Evolutionary conservation across 2,797 vertebrate species (phyloP), one percentile per base, ranked within the genome.

Genomic region (Pseudochirops cupreus): DNA sequence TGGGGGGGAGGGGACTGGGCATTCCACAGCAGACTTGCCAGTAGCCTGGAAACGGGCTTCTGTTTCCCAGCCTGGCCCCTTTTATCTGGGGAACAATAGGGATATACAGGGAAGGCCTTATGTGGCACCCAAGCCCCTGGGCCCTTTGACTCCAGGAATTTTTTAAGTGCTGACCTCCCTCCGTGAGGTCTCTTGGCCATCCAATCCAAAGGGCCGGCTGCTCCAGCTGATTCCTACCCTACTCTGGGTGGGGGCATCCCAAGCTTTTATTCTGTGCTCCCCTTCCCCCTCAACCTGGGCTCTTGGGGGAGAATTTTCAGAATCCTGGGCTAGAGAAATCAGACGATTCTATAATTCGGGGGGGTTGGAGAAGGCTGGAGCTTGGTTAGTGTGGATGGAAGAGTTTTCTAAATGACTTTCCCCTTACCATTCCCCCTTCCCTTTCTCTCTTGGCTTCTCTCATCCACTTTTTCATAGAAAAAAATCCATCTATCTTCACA

Each of bases 81-180:
- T 98, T 98, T 98, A 98, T 98, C 97, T 97, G 97, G 94, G 96
- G 98, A 97, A 99, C 99, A 99, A 99, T 99, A 98, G 55, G 0
- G 94, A 94, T 98, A 98, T 98, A 99, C 98, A 99, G 98, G 99
- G 98, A 98, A 98, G 97, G 98, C 98, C 98, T 99, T 99, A 98
- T 98, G 98, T 94, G 95, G 98, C 98, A 98, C 98, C 98, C 97
- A 98, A 98, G 98, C 98, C 98, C 98, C 96, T 97, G 6, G 97
- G 98, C 98, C 97, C 98, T 98, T 98, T 98, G 98, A 98, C 98
- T 98, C 1, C 0, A 97, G 97, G 97, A 98, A 98, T 98, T 98
- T 58, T 58, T 98, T 97, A 97, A 98, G 98, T 95, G 91, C 96
- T 98, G 96, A 97, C 97, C 98, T 90, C 58, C 52, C 91, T 98